Base-by-base conservation (phyloP, 2,797 vertebrate genomes). In the Sciaenops ocellatus region DNA sequence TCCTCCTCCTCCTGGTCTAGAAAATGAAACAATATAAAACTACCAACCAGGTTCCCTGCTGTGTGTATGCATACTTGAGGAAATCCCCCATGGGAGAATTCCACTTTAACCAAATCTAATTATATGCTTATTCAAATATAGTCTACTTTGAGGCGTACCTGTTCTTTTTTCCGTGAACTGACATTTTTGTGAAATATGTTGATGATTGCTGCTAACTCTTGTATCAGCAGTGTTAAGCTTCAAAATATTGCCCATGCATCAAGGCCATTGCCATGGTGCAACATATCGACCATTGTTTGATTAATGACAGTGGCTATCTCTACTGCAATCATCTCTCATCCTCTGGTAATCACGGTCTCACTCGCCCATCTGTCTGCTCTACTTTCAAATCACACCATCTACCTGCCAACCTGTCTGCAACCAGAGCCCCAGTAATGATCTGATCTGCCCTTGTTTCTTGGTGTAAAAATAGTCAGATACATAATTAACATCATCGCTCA, bases 401-500 rank as follows among this genome's bases (percentile, higher is more conserved):
- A 93, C 90, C 90, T 93, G 90, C 86, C 87, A 91, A 79, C 87
- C 88, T 83, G 89, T 91, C 88, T 80, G 79, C 90, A 72, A 72
- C 87, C 73, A 47, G 56, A 76, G 83, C 87, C 77, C 60, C 77
- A 4, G 73, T 92, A 91, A 93, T 88, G 88, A 94, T 92, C 88
- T 52, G 61, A 80, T 90, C 89, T 92, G 92, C 90, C 92, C 93
- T 91, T 92, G 89, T 92, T 92, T 92, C 87, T 74, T 18, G 50
- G 84, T 89, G 87, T 93, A 93, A 93, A 93, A 93, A 93, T 92
- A 93, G 90, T 92, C 79, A 61, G 87, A 90, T 90, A 87, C 87
- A 83, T 93, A 94, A 94, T 94, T 94, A 94, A 93, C 92, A 92
- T 89, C 94, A 94, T 94, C 90, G 84, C 87, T 94, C 94, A 94